Evolutionary conservation across 2,113 vertebrate species (phyloP).

Genomic region (Vulpes vulpes): DNA sequence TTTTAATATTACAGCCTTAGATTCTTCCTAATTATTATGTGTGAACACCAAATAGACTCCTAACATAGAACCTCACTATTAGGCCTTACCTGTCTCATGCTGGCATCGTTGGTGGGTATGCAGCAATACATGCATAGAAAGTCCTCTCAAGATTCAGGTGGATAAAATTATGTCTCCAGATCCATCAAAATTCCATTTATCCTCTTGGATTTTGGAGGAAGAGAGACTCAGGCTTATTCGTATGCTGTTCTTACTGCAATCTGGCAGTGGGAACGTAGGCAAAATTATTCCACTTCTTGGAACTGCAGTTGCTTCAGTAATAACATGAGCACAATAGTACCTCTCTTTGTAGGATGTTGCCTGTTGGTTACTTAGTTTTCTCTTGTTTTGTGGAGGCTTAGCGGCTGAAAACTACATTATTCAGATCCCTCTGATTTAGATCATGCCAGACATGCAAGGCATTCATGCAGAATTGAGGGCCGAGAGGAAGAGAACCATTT

Average conservation of each 20-base stretch:
- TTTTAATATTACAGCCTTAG: conserved; percentile 35
- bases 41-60: neutral
- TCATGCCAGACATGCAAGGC: neutral
- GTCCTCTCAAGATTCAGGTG: neutral
- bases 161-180: neutral
- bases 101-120: neutral
- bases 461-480: neutral
- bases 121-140: neutral
- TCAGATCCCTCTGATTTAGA: neutral
- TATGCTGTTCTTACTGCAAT: neutral
- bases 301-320: neutral
- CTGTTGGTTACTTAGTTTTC: neutral
- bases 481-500: neutral
- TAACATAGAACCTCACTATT: neutral
- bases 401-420: neutral
- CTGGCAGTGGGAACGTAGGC: neutral
- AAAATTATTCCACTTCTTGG: neutral
- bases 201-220: neutral
- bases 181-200: conserved; percentile 24
- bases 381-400: neutral
- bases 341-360: no score
- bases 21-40: neutral
- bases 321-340: neutral
- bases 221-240: neutral
- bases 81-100: neutral